Percentiles rank a stretch among this genome's conserved stretches.
These are phyloP conservation scores for Anoplius nigerrimus DNA, from an alignment of 2,888 invertebrate species.

Conservation along the genomic window DNA sequence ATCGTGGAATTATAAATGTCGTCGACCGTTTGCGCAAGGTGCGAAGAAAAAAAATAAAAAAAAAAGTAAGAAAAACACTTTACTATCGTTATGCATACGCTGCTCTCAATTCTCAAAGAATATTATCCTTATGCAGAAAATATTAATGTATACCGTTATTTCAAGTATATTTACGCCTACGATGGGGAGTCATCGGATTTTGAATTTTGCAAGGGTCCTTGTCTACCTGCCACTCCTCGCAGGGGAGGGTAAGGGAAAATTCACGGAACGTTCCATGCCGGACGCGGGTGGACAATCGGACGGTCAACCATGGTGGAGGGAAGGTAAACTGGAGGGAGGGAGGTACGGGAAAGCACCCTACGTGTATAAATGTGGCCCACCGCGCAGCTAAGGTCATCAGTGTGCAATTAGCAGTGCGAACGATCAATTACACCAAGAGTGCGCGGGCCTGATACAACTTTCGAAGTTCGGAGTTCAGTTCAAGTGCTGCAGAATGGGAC, in stretches of 20 bases:
- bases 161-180: too few relatives aligned
- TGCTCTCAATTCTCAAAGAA: too few relatives aligned
- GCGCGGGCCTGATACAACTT: neutral
- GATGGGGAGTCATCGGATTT: too few relatives aligned
- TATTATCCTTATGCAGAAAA: too few relatives aligned
- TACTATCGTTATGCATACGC: too few relatives aligned
- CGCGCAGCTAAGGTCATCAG: slow-evolving; percentile 44
- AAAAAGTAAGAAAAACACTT: too few relatives aligned
- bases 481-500: neutral
- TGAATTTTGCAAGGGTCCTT: slow-evolving; percentile 4
- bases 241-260: slow-evolving; percentile 11
- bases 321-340: slow-evolving; percentile 10
- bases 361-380: slow-evolving; percentile 44
- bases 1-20: neutral
- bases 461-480: neutral
- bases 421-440: neutral
- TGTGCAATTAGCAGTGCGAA: slow-evolving; percentile 39
- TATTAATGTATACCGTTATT: too few relatives aligned
- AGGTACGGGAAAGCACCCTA: neutral
- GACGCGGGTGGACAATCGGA: slow-evolving; percentile 11
- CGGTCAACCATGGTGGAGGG: neutral
- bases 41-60: too few relatives aligned
- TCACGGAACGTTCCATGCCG: slow-evolving; percentile 17
- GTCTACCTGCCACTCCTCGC: slow-evolving; percentile 20
- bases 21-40: neutral